A percentile compares a stretch with the other conserved stretches of the same genome.
Conservation (phyloP, 2,888 invertebrate species). For the Plebejus anna region DNA sequence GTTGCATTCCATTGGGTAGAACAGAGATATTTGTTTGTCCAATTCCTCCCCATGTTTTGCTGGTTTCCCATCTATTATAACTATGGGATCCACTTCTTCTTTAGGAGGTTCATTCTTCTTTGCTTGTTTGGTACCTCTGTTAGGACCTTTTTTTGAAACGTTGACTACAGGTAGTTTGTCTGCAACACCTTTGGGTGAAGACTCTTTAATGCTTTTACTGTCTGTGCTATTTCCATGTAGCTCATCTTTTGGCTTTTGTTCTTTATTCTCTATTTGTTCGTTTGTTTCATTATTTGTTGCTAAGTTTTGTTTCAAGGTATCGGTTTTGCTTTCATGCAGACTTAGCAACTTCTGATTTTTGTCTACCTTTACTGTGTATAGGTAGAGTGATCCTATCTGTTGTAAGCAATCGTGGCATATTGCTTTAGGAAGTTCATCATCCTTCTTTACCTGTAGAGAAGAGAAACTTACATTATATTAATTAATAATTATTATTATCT, state of each 20-base stretch:
- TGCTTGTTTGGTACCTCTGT: slow-evolving; percentile 39
- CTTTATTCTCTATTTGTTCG: slow-evolving; percentile 39
- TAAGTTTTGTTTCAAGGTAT: slow-evolving; percentile 50
- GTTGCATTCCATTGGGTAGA: slow-evolving; percentile 75
- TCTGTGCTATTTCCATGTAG: not conserved
- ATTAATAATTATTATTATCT: not conserved
- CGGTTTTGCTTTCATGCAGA: slow-evolving; percentile 59
- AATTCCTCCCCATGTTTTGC: slow-evolving; percentile 65
- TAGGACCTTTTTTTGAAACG: slow-evolving; percentile 38
- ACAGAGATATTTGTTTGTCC: slow-evolving; percentile 69
- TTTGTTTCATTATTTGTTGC: slow-evolving; percentile 47
- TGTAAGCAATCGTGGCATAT: slow-evolving; percentile 74
- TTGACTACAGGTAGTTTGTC: slow-evolving; percentile 49
- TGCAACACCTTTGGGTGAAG: slow-evolving; percentile 53
- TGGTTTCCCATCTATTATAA: slow-evolving; percentile 64
- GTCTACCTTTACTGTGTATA: slow-evolving; percentile 68
- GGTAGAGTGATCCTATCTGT: slow-evolving; percentile 61
- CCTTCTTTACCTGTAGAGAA: slow-evolving; percentile 56
- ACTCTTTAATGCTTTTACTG: slow-evolving; percentile 51
- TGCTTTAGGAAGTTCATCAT: slow-evolving; percentile 70
- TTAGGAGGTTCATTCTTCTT: slow-evolving; percentile 42
- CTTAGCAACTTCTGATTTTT: slow-evolving; percentile 71
- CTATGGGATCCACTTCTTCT: slow-evolving; percentile 58
- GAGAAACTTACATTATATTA: no score
- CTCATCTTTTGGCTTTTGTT: slow-evolving; percentile 27